phyloP scores from a whole-genome alignment of 2,888 invertebrate species.

The Ennomos quercinarius region DNA sequence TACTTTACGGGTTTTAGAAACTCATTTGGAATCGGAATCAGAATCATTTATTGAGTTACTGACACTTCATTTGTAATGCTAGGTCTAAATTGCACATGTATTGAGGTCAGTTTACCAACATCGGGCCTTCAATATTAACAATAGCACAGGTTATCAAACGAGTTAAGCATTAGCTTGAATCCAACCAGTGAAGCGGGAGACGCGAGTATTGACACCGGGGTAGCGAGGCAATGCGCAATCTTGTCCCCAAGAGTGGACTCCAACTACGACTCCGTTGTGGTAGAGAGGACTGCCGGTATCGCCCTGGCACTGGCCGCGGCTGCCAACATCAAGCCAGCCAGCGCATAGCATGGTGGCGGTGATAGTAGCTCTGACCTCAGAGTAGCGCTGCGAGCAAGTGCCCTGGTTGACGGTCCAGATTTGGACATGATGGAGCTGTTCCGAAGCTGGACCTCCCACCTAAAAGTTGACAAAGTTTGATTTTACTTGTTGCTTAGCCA shows the following conservation, averaged over 20 bases:
- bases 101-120: no score
- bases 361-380: neutral
- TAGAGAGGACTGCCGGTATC: slow-evolving; percentile 61
- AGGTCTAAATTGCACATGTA: no score
- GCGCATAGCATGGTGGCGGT: slow-evolving; percentile 21
- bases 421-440: slow-evolving; percentile 53
- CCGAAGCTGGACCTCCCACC: slow-evolving; percentile 39
- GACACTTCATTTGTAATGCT: no score
- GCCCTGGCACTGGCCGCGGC: slow-evolving; percentile 59
- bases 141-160: no score
- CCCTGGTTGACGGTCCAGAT: slow-evolving; percentile 51
- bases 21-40: no score
- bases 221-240: slow-evolving; percentile 44
- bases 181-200: slow-evolving; percentile 7
- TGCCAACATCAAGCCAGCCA: slow-evolving; percentile 53
- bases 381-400: slow-evolving; percentile 27
- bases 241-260: slow-evolving; percentile 53
- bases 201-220: slow-evolving; percentile 57
- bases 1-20: no score
- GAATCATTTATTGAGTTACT: no score
- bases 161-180: neutral
- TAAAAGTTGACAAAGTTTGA: slow-evolving; percentile 23
- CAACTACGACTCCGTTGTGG: slow-evolving; percentile 54
- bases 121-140: no score
- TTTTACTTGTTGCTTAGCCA: no score